Conservation (phyloP, 1,140 invertebrate genomes). For the Drosophila neocordata region DNA sequence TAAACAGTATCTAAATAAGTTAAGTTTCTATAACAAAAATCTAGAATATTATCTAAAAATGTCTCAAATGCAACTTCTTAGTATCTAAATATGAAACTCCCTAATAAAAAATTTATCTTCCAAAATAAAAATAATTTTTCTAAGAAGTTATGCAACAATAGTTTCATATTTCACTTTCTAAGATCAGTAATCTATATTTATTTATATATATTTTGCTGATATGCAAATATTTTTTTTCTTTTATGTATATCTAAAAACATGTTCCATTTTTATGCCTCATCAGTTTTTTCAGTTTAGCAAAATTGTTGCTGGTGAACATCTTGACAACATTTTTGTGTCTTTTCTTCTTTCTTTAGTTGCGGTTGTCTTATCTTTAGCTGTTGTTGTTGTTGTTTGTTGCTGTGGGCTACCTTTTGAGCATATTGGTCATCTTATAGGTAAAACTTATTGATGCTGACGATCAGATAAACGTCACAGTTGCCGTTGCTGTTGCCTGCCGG, state of each 20-base stretch:
- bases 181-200: neutral
- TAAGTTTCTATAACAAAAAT: too few relatives aligned
- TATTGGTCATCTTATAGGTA: constrained; percentile 40
- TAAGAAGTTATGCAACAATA: neutral
- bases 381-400: constrained; percentile 1
- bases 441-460: constrained; percentile 50
- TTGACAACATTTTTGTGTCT: constrained; percentile 16
- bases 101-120: too few relatives aligned
- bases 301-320: constrained; percentile 12
- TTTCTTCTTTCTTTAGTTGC: neutral
- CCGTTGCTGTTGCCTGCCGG: constrained; percentile 9
- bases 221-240: constrained; percentile 5
- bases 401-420: constrained; percentile 25
- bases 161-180: neutral
- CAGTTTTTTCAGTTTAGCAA: constrained; percentile 4
- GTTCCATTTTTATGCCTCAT: constrained; percentile 13
- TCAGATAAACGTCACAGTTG: constrained; percentile 47
- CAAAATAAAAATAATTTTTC: too few relatives aligned
- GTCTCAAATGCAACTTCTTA: too few relatives aligned
- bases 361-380: constrained; percentile 11
- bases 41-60: too few relatives aligned
- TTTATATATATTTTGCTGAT: neutral
- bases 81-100: too few relatives aligned
- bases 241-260: neutral
- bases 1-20: too few relatives aligned